Conservation (phyloP, 2,888 invertebrate species). For the Charanyca ferruginea region DNA sequence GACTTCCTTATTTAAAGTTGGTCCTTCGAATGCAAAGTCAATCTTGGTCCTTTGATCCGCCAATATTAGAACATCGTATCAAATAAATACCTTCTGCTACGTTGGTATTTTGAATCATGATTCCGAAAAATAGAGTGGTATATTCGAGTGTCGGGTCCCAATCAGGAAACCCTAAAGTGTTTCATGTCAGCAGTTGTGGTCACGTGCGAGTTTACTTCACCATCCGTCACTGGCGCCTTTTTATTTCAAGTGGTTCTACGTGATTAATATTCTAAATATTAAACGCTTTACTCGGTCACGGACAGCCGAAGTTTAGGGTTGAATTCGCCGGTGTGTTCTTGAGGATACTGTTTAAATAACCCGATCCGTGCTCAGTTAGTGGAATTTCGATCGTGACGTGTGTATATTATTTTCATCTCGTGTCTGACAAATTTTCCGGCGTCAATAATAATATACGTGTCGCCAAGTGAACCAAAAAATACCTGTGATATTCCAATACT, state of each 20-base stretch:
- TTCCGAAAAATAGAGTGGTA: constrained; percentile 18
- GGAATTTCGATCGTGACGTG: no score
- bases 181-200: constrained; percentile 20
- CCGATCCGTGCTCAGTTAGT: background rate
- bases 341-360: constrained; percentile 3
- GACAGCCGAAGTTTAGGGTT: background rate
- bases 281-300: constrained; percentile 3
- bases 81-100: background rate
- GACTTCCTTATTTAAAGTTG: background rate
- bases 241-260: constrained; percentile 30
- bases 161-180: constrained; percentile 10
- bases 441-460: background rate
- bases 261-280: constrained; percentile 27
- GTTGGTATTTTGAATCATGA: constrained; percentile 3
- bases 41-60: background rate
- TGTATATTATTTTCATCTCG: background rate
- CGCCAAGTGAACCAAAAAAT: background rate
- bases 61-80: constrained; percentile 11
- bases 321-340: constrained; percentile 3
- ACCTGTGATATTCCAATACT: constrained; percentile 3
- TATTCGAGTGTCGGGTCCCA: constrained; percentile 15
- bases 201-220: constrained; percentile 24
- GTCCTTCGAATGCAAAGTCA: background rate
- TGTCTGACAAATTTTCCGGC: background rate
- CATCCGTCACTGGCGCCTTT: constrained; percentile 25